Evolutionary conservation across 2,888 invertebrate species (phyloP), one percentile per base, ranked within the genome.

Genomic region (Colletes collaris): DNA sequence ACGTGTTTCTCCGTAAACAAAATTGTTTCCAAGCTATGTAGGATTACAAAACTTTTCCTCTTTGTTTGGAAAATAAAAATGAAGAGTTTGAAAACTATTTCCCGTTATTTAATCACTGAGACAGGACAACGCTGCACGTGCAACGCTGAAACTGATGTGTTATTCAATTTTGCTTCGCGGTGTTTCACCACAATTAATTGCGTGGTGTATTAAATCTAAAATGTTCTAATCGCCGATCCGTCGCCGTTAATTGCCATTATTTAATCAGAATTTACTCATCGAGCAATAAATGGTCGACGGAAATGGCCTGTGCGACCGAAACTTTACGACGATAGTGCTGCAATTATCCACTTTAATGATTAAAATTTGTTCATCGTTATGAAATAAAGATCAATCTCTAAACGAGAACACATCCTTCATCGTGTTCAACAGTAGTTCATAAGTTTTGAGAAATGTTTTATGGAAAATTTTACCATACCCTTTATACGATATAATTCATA

Each of bases 221-320:
- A 53, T 67, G 79, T 72, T 79, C 66, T 79, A 79, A 79, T 79
- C 73, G 63, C 40, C 40, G 7, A 52, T 8, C 49, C 11, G 19
- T 56, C 79, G 37, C 71, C 53, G 68, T 49, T 76, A 81, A 81
- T 80, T 81, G 63, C 65, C 55, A 66, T 74, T 79, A 79, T 80
- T 74, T 70, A 81, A 81, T 81, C 81, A 75, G 64, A 80, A 81
- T 81, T 81, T 75, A 69, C 67, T 70, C 67, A 62, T 67, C 71
- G 53, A 27, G 8, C 11, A 50, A 56, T 69, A 76, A 80, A 81
- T 55, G 56, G 60, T 59, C 40, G n/a, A 35, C 50, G 56, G 52
- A 55, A 70, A 46, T 16, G 16, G 16, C 16, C 16, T 16, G 16
- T 16, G 16, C 16, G 16, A 16, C 16, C 16, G 16, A 16, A 16